A percentile compares a stretch with the other conserved stretches of the same genome.
phyloP scores from a whole-genome alignment of 2,797 vertebrate species.

The Yasuhikotakia modesta region DNA sequence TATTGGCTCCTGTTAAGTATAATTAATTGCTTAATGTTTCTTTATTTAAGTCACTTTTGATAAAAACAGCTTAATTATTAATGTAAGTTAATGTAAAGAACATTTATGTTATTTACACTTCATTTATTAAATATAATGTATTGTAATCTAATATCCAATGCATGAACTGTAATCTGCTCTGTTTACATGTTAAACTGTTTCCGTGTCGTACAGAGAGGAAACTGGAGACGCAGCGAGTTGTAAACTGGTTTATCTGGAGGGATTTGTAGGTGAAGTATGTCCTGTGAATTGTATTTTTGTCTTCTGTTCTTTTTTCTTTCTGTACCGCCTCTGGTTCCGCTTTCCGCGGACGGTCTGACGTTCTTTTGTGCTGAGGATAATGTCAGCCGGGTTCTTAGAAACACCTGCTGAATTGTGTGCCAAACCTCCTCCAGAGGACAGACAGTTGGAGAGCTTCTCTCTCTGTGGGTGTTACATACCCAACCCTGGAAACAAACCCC shows the following conservation, averaged over 20 bases:
- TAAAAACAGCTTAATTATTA: too few relatives aligned
- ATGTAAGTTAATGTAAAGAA: too few relatives aligned
- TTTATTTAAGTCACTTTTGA: too few relatives aligned
- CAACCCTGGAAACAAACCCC: conserved; percentile 18
- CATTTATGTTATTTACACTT: too few relatives aligned
- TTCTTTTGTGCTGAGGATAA: conserved; percentile 61
- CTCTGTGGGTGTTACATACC: conserved; percentile 57
- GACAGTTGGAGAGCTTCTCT: conserved; percentile 63
- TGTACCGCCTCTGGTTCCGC: conserved; percentile 60
- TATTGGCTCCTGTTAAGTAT: too few relatives aligned
- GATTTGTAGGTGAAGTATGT: conserved; percentile 37
- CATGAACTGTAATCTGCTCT: neutral
- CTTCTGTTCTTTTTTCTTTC: too few relatives aligned
- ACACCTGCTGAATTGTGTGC: conserved; percentile 76
- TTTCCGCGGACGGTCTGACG: conserved; percentile 58
- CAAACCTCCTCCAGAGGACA: conserved; percentile 46
- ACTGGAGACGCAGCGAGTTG: conserved; percentile 5
- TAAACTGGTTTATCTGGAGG: conserved; percentile 16
- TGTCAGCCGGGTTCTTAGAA: conserved; percentile 68
- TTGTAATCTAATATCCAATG: too few relatives aligned
- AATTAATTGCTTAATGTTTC: too few relatives aligned
- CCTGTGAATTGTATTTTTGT: conserved; percentile 59
- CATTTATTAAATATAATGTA: neutral
- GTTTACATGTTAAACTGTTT: conserved; percentile 15
- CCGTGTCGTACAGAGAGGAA: neutral